Evolutionary conservation across 53 echinoderm and acorn worm species (phyloP).

Genomic region (Holothuria scabra): DNA sequence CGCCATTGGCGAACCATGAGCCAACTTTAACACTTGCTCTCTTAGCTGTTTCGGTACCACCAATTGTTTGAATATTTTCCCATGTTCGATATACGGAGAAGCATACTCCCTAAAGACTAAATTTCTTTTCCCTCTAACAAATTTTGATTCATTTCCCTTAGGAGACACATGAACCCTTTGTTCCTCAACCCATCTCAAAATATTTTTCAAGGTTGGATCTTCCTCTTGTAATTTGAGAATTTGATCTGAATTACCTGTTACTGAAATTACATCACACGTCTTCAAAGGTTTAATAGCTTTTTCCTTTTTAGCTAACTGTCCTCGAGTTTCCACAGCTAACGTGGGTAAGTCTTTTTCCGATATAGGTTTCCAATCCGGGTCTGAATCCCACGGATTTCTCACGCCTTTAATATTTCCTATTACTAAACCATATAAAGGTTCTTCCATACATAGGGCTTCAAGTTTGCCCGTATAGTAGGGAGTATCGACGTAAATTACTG

Average conservation of each 20-base stretch:
- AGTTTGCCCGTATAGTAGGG: conserved; percentile 49
- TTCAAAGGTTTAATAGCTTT: conserved; percentile 29
- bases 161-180: conserved; percentile 10
- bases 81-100: conserved; percentile 43
- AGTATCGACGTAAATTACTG: conserved; percentile 41
- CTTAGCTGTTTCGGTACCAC: conserved; percentile 33
- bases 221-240: conserved; percentile 26
- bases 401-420: conserved; percentile 49
- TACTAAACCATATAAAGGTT: conserved; percentile 51
- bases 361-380: conserved; percentile 22
- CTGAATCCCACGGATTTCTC: conserved; percentile 42
- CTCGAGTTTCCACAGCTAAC: conserved; percentile 57
- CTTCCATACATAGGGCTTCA: conserved; percentile 50
- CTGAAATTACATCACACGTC: background rate
- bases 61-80: too few relatives aligned
- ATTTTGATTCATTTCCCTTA: background rate
- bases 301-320: conserved; percentile 34
- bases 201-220: conserved; percentile 26
- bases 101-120: conserved; percentile 22
- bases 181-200: conserved; percentile 21
- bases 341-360: background rate
- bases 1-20: conserved; percentile 52
- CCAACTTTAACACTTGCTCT: conserved; percentile 45
- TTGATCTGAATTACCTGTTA: conserved; percentile 3
- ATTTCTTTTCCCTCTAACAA: background rate